Evolutionary conservation across 2,797 vertebrate genomes (phyloP).

Genomic region (Dendrocincla fuliginosa): DNA sequence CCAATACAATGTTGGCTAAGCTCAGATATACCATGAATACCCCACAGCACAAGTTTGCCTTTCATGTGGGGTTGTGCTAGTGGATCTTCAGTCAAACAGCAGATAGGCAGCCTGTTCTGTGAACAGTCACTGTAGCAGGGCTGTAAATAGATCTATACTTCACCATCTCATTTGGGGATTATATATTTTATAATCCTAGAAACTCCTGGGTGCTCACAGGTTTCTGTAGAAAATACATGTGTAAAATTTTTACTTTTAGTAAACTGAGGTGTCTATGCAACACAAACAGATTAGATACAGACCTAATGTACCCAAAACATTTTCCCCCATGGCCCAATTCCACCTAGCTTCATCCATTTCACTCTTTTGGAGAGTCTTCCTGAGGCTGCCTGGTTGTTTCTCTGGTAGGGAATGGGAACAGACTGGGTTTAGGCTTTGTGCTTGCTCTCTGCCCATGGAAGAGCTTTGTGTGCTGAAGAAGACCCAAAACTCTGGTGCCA

Average conservation of each 20-base stretch:
- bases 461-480: background rate
- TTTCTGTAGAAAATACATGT: background rate
- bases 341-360: background rate
- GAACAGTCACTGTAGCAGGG: background rate
- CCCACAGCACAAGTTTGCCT: background rate
- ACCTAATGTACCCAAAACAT: background rate
- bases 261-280: background rate
- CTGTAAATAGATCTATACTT: background rate
- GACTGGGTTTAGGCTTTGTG: background rate
- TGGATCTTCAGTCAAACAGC: background rate
- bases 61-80: background rate
- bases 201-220: background rate
- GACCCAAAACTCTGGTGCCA: background rate
- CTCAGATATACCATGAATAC: background rate
- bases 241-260: background rate
- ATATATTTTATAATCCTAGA: background rate
- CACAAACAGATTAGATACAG: background rate
- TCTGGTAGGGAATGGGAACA: background rate
- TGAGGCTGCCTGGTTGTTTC: background rate
- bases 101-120: background rate
- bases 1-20: rapidly evolving
- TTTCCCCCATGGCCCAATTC: background rate
- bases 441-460: background rate
- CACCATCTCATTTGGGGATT: background rate
- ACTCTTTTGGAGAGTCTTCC: background rate